Evolutionary conservation across 2,113 vertebrate species (phyloP).

Genomic region (Todiramphus chloris): DNA sequence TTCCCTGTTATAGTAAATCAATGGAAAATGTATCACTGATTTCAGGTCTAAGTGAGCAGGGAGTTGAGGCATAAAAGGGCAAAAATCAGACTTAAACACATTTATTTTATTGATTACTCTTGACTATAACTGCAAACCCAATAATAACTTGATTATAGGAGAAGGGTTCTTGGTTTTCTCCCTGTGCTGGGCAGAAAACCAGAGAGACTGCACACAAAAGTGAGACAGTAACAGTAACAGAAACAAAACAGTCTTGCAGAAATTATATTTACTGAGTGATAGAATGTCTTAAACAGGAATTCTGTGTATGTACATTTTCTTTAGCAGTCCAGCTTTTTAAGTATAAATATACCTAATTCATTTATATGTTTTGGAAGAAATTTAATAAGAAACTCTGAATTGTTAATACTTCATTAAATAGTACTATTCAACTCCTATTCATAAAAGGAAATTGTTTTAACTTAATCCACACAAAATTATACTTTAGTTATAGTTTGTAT

Average conservation of each 20-base stretch:
- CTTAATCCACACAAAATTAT: background rate
- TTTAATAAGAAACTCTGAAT: background rate
- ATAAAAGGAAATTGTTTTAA: background rate
- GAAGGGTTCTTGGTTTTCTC: background rate
- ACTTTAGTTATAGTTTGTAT: background rate
- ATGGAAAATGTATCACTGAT: background rate
- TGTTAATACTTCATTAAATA: background rate
- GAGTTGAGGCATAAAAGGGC: background rate
- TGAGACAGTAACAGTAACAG: background rate
- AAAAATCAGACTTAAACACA: slow-evolving; percentile 8
- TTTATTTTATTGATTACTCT: slow-evolving; percentile 26
- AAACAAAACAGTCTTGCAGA: background rate
- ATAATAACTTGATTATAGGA: background rate
- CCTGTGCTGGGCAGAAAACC: background rate
- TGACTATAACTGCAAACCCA: background rate
- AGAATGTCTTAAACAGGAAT: background rate
- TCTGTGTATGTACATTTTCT: background rate
- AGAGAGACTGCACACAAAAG: background rate
- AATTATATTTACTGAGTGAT: background rate
- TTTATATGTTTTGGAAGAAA: background rate
- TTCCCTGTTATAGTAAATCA: background rate
- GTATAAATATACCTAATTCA: background rate
- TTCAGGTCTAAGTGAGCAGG: slow-evolving; percentile 8
- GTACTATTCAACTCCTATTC: background rate
- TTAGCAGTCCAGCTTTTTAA: background rate